Evolutionary conservation across 2,113 vertebrate genomes (phyloP), one percentile per base, ranked within the genome.

Genomic region (Lynx canadensis): DNA sequence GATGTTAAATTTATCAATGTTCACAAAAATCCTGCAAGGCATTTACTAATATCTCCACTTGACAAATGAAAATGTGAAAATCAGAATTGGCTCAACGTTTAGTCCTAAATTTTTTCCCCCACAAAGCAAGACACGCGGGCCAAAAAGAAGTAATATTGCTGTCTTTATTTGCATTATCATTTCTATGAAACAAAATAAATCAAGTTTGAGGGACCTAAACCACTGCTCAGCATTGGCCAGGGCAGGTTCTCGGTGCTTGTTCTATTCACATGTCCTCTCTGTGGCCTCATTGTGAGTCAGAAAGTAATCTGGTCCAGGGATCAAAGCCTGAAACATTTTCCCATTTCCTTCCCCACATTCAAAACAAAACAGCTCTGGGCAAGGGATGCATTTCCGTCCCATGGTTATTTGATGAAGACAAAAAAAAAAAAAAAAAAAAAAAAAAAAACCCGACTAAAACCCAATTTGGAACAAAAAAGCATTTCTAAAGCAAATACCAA

Each of bases 261-360:
- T 83, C 74, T 50, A 29, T 80, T 96, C 94, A 95, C 83, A 65
- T 90, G 97, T 86, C 95, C 80, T 94, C 48, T 94, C 83, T 80
- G 23, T 80, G 96, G 94, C 96, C 96, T 97, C 94, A 38, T 4
- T 86, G 92, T 73, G 87, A 93, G 94, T 96, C 41, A 38, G 76
- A 95, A 95, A 93, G 87, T 85, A 80, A 92, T 96, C 80, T 90
- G 41, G 68, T 94, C 55, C 21, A 55, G 87, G 90, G 96, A 95
- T 96, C 96, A 97, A 97, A 97, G 97, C 74, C 94, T 97, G 94
- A 96, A 76, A 93, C 76, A 36, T 89, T 89, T 65, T 81, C 90
- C 90, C 87, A 87, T 95, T 97, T 97, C 79, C 91, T 97, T 97
- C 83, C 84, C 74, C 84, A 92, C 80, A 93, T 92, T 95, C 93